Conservation (phyloP, 2,888 invertebrate species). For the Tuberolachnus salignus region DNA sequence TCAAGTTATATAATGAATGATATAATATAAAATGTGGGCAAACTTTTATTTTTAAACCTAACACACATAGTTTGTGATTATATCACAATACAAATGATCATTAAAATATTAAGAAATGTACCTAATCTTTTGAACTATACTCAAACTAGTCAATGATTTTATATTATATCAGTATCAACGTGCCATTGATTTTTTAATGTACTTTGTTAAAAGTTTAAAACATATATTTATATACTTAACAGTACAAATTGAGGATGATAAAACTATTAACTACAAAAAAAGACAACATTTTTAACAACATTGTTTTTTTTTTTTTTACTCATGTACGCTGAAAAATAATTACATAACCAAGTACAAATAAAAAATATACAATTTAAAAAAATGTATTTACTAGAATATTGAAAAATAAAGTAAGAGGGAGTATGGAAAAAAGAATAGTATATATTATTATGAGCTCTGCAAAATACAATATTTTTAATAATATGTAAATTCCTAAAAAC, state of each 20-base stretch:
- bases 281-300: constrained; percentile 17
- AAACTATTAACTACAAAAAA: constrained; percentile 18
- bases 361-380: constrained; percentile 52
- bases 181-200: background rate
- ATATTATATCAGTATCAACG: background rate
- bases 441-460: constrained; percentile 48
- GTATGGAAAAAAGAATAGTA: constrained; percentile 22
- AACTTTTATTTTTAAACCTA: no score
- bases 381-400: constrained; percentile 45
- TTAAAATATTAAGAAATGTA: background rate
- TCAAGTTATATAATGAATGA: no score
- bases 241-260: constrained; percentile 7
- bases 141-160: background rate
- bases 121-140: background rate
- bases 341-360: constrained; percentile 56
- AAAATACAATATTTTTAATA: constrained; percentile 54
- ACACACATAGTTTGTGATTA: no score
- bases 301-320: constrained; percentile 43
- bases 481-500: constrained; percentile 53
- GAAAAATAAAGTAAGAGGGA: constrained; percentile 38
- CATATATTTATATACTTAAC: background rate
- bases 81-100: background rate
- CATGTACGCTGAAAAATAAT: constrained; percentile 53
- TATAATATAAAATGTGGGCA: no score
- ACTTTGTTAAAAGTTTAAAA: background rate